Percentiles rank a stretch among this genome's conserved stretches.
Conservation (phyloP, 2,888 invertebrate species). For the Stenurella melanura region DNA sequence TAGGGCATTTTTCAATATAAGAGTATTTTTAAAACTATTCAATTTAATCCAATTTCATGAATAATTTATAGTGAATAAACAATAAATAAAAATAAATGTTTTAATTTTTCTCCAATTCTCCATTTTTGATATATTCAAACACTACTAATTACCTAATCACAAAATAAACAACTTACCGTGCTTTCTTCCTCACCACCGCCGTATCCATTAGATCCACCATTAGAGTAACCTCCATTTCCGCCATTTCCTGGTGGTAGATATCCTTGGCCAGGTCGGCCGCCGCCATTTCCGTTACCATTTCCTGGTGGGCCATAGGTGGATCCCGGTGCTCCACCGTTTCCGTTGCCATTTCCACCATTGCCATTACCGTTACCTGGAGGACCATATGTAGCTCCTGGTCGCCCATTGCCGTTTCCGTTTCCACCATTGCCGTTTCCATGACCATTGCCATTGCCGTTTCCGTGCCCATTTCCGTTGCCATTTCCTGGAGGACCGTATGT, state of each 20-base stretch:
- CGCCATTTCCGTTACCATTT: conserved; percentile 56
- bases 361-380: conserved; percentile 68
- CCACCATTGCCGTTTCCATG: conserved; percentile 43
- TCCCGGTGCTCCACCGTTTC: conserved; percentile 61
- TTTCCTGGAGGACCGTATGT: conserved; percentile 72
- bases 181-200: conserved; percentile 60
- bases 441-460: conserved; percentile 45
- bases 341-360: conserved; percentile 46
- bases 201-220: conserved; percentile 42
- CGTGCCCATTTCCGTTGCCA: conserved; percentile 42
- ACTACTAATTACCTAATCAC: too few relatives aligned
- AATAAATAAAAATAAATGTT: too few relatives aligned
- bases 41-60: too few relatives aligned
- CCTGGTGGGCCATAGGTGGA: conserved; percentile 70
- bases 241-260: conserved; percentile 45
- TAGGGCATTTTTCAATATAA: too few relatives aligned
- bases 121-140: too few relatives aligned
- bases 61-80: too few relatives aligned
- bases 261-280: conserved; percentile 50
- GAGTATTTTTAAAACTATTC: too few relatives aligned
- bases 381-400: conserved; percentile 58
- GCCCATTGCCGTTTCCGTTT: conserved; percentile 43
- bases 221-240: conserved; percentile 19
- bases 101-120: too few relatives aligned
- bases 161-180: conserved; percentile 49